Evolutionary conservation across 2,888 invertebrate genomes (phyloP), one percentile per base, ranked within the genome.

Genomic region (Venusia cambrica): DNA sequence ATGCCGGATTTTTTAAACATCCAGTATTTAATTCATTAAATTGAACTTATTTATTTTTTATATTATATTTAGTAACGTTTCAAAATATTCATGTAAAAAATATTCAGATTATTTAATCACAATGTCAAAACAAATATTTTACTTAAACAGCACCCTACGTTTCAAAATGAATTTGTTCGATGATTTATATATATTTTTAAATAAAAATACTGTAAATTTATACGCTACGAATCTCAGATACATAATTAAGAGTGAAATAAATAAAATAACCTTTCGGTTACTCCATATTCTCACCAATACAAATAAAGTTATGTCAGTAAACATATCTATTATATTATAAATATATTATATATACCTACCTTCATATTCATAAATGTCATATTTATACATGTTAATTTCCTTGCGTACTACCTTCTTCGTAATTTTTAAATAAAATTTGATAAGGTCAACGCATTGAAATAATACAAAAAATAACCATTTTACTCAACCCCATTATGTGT

Each of bases 121-220:
- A 35, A 38, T 39, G 39, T 42, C 35, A 41, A 48, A 46, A 45
- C 9, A 27, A 38, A 43, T 33, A 19, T 13, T 36, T 49, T 46
- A 49, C 41, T 51, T 48, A 22, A 45, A 55, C 55, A 73, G 73
- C 73, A 73, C 73, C n/a, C 73, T 69, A 72, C 51, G 54, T 56
- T 60, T 57, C 57, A 57, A 60, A 61, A 54, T 57, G 49, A 63
- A 65, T 69, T 73, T 72, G 64, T 68, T 71, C 67, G 54, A 57
- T 59, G 52, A 38, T 51, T 53, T 61, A 64, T 51, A 54, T 58
- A 59, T 51, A 7, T 10, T 21, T 37, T 30, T 35, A 44, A 21
- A 22, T 41, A 44, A 44, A 42, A 52, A 52, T 52, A 52, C 50
- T 52, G 50, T 22, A 37, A 19, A 30, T 25, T 5, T 24, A 29